Evolutionary conservation across 2,888 invertebrate species (phyloP), one percentile per base, ranked within the genome.

Genomic region (Pharmacophagus antenor): DNA sequence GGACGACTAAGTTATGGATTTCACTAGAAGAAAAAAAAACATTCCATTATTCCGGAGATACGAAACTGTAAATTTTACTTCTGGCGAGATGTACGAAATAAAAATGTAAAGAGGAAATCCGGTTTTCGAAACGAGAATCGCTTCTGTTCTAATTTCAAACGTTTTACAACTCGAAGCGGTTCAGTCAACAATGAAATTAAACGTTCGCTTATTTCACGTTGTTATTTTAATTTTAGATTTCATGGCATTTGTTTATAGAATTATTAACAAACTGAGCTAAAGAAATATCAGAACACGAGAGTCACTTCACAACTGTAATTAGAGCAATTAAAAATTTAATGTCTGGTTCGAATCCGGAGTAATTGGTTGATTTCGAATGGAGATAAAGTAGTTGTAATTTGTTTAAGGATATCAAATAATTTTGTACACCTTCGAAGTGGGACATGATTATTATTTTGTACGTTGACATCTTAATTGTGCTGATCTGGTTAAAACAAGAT

Each of bases 81-180:
- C 58, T 18, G 25, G 42, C 42, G 49, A 50, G 54, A 49, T 54
- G 54, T 22, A 56, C 50, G 46, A 46, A 56, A 53, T 47, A 52
- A 50, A 49, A 56, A 46, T 51, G 50, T 56, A 41, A 55, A 60
- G 51, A 37, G 60, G 60, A 60, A 51, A 60, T 60, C 60, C 56
- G 60, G 51, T 60, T 51, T 51, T 41, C 55, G 51, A 37, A 51
- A 55, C 47, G 56, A 37, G 50, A 51, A 60, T 51, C 37, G 37
- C 50, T 55, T 55, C 60, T 37, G 60, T 60, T 60, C 55, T 56
- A 56, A 60, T 55, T 60, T 47, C 41, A 53, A 53, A 54, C 21
- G 37, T 20, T 49, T 54, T 54, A 54, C 17, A 54, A 54, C 27
- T 25, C 27, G 42, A 44, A 44, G 20, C 20, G 42, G 18, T 18